Conservation (phyloP, 1,140 invertebrate species). For the Saccostrea glomerata region DNA sequence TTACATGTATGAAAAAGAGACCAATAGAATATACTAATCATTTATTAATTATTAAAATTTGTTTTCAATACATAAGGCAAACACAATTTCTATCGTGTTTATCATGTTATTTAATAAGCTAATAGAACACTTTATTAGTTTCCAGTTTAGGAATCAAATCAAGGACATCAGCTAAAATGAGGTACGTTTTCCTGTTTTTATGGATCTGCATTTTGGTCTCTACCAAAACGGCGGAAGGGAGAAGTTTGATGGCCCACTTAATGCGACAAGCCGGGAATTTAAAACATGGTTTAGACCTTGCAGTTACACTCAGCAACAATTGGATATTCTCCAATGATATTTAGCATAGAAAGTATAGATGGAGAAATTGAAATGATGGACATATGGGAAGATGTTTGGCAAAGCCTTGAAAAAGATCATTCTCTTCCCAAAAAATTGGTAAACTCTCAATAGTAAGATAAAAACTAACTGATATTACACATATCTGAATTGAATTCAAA, state of each 20-base stretch:
- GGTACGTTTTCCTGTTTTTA: not conserved
- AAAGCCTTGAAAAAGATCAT: not conserved
- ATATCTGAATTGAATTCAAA: too few relatives aligned
- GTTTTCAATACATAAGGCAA: too few relatives aligned
- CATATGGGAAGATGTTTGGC: not conserved
- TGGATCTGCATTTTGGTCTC: not conserved
- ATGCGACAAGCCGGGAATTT: not conserved
- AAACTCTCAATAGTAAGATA: too few relatives aligned
- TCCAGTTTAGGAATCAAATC: not conserved
- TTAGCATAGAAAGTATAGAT: not conserved
- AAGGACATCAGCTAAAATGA: not conserved
- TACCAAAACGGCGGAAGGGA: not conserved
- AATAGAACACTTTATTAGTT: too few relatives aligned
- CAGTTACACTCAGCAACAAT: not conserved
- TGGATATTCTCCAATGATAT: not conserved
- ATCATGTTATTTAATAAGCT: too few relatives aligned
- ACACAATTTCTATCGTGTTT: too few relatives aligned
- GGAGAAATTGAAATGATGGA: not conserved
- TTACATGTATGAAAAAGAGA: too few relatives aligned
- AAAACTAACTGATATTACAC: too few relatives aligned
- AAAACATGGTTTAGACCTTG: not conserved
- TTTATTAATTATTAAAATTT: too few relatives aligned
- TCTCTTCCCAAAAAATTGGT: not conserved
- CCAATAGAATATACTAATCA: too few relatives aligned
- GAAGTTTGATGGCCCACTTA: conserved; percentile 1